Percentiles rank a stretch among this genome's conserved stretches.
Conservation (phyloP, 2,888 invertebrate species). For the Drosophila nigricruria region DNA sequence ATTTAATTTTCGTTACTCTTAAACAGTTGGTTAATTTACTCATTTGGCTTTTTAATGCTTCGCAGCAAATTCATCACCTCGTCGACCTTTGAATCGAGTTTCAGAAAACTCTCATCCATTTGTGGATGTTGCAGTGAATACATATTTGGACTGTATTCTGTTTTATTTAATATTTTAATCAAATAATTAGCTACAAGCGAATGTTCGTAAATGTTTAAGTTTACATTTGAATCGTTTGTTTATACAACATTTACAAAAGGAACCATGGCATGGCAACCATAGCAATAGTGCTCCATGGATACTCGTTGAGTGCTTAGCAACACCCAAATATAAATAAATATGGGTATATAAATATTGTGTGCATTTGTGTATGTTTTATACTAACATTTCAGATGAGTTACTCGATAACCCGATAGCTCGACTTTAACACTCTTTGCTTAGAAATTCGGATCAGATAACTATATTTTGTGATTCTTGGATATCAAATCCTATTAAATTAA, state of each 20-base stretch:
- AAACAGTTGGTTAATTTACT: constrained; percentile 23
- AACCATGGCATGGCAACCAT: constrained; percentile 34
- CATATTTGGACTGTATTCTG: constrained; percentile 25
- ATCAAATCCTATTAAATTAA: too few relatives aligned
- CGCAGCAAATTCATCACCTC: constrained; percentile 56
- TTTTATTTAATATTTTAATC: constrained; percentile 7
- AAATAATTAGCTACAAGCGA: not conserved
- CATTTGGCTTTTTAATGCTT: constrained; percentile 39
- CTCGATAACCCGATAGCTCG: too few relatives aligned
- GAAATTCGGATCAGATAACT: too few relatives aligned
- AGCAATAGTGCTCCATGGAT: not conserved
- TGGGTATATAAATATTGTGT: not conserved
- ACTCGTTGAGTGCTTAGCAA: constrained; percentile 28
- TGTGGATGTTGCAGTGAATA: constrained; percentile 65
- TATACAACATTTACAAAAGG: constrained; percentile 19
- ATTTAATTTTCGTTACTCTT: not conserved
- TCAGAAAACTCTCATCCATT: constrained; percentile 59
- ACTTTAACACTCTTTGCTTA: too few relatives aligned
- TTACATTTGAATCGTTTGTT: constrained; percentile 27
- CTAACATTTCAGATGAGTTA: too few relatives aligned
- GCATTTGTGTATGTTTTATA: not conserved
- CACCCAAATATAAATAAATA: not conserved
- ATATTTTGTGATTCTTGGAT: too few relatives aligned
- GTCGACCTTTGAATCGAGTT: constrained; percentile 54
- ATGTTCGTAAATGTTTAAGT: not conserved